A percentile compares a stretch with the other conserved stretches of the same genome.
Evolutionary conservation across 2,113 vertebrate species (phyloP).

Genomic region (Petaurus breviceps): DNA sequence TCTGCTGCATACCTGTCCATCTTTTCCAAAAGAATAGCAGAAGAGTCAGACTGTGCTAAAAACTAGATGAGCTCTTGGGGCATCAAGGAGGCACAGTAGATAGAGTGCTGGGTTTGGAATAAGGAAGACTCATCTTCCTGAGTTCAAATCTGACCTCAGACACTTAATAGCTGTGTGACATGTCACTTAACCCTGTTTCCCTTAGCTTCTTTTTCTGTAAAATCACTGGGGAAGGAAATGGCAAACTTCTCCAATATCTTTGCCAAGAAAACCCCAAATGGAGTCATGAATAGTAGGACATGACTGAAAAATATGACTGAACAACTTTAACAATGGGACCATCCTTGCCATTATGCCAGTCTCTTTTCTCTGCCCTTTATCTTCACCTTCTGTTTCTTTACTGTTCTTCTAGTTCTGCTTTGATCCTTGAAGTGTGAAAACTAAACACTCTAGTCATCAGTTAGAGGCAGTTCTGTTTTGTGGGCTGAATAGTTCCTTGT

Average conservation of each 20-base stretch:
- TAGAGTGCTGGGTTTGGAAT: no score
- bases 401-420: background rate
- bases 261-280: no score
- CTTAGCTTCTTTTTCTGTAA: background rate
- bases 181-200: background rate
- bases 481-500: slow-evolving; percentile 52
- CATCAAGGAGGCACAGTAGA: background rate
- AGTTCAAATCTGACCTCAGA: no score
- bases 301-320: no score
- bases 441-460: slow-evolving; percentile 36
- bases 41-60: no score
- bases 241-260: no score
- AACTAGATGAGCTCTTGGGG: background rate
- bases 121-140: no score
- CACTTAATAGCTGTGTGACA: background rate
- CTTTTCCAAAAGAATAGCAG: no score
- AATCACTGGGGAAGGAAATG: background rate
- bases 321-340: background rate
- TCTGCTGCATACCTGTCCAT: no score
- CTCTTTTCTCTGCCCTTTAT: background rate
- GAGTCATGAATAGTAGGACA: no score
- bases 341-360: background rate
- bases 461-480: slow-evolving; percentile 34
- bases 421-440: slow-evolving; percentile 49
- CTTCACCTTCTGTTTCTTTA: background rate